These are phyloP conservation scores for Hydrozoanthus gracilis DNA, from an alignment of 92 coral and sea anemone genomes.

Conservation along the genomic window DNA sequence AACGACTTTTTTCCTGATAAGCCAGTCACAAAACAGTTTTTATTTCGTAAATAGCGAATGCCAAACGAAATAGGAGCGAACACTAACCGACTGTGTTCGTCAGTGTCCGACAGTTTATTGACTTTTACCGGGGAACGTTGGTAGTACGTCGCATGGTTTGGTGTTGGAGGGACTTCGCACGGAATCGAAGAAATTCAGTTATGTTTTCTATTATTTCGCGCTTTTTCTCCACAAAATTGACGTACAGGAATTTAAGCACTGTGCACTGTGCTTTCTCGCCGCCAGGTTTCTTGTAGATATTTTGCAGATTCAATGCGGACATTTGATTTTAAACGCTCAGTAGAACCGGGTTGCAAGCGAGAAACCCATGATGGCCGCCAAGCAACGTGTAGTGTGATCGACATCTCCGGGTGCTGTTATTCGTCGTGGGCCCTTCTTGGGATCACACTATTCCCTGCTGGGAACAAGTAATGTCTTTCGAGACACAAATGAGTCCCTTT, in stretches of 20 bases:
- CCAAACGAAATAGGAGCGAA: too few relatives aligned
- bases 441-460: constrained; percentile 17
- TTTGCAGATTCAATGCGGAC: too few relatives aligned
- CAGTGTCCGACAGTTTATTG: too few relatives aligned
- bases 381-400: constrained; percentile 4
- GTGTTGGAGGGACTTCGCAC: too few relatives aligned
- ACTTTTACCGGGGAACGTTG: too few relatives aligned
- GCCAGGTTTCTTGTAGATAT: constrained; percentile 9
- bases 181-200: too few relatives aligned
- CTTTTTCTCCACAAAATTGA: constrained; percentile 1
- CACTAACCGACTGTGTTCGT: too few relatives aligned
- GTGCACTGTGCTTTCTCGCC: constrained; percentile 2
- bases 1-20: too few relatives aligned
- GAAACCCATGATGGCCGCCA: constrained; percentile 6
- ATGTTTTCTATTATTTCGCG: constrained; percentile 1
- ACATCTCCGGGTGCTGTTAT: constrained; percentile 10
- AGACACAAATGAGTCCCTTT: constrained; percentile 15
- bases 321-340: background rate
- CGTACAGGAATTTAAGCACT: constrained; percentile 2
- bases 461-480: constrained; percentile 8
- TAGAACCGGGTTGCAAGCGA: background rate
- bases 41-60: too few relatives aligned
- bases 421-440: background rate
- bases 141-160: too few relatives aligned
- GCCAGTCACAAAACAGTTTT: too few relatives aligned